Evolutionary conservation across 2,888 invertebrate species (phyloP).

Genomic region (Pterostichus niger): DNA sequence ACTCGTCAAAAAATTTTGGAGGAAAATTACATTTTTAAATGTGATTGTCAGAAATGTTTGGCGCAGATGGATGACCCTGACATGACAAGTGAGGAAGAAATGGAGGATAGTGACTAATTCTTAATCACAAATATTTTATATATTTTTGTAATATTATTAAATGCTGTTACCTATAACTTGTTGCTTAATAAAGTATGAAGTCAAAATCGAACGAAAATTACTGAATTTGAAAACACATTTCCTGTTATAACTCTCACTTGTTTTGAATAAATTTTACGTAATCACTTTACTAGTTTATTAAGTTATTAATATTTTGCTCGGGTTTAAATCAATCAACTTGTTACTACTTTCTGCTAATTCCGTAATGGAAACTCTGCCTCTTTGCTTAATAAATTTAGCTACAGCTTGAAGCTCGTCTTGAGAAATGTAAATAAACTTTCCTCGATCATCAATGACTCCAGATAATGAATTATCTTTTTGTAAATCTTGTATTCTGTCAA

Average conservation of each 20-base stretch:
- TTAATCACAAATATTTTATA: constrained; percentile 8
- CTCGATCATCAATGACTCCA: constrained; percentile 98
- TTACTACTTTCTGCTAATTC: constrained; percentile 98
- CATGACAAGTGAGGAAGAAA: constrained; percentile 88
- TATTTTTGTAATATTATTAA: constrained; percentile 4
- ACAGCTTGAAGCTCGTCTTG: constrained; percentile 93
- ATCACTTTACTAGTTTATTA: no score
- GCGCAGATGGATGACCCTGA: constrained; percentile 87
- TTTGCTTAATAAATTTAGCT: constrained; percentile 96
- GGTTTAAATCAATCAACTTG: constrained; percentile 90
- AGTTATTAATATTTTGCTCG: constrained; percentile 73
- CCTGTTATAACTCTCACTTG: no score
- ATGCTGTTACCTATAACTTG: no score
- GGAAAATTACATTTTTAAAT: constrained; percentile 90
- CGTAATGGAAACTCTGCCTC: constrained; percentile 95
- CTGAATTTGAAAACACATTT: no score
- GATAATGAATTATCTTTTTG: constrained; percentile 91
- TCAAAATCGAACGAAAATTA: neutral
- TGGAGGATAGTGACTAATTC: constrained; percentile 71
- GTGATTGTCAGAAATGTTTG: constrained; percentile 89
- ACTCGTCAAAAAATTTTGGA: constrained; percentile 90
- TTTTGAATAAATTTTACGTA: no score
- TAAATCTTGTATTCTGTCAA: constrained; percentile 92
- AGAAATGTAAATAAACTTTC: constrained; percentile 99
- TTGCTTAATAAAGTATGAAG: no score